These are phyloP conservation scores for Lacerta bilineata DNA, from an alignment of 2,797 vertebrate genomes.

Conservation along the genomic window DNA sequence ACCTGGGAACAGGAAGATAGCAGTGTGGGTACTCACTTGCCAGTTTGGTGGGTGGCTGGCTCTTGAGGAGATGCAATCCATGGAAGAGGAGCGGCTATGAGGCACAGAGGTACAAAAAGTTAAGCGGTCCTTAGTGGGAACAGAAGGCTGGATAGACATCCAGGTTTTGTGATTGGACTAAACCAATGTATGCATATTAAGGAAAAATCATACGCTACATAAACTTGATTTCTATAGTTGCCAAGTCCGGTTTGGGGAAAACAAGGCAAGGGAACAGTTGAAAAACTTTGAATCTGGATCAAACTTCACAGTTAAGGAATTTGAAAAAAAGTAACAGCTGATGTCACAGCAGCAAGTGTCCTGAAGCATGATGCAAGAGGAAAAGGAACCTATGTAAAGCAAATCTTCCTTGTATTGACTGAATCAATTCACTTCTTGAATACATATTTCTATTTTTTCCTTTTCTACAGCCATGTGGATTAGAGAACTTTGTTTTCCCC, in stretches of 20 bases:
- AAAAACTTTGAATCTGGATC: not conserved
- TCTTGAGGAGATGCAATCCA: constrained; percentile 64
- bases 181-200: not conserved
- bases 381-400: not conserved
- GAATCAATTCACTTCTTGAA: not conserved
- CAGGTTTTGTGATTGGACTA: not conserved
- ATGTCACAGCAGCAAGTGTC: not conserved
- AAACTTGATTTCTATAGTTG: not conserved
- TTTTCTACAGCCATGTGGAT: not conserved
- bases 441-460: not conserved
- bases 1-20: not conserved
- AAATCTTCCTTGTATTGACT: not conserved
- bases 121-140: not conserved
- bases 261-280: not conserved
- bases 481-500: not conserved
- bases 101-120: not conserved
- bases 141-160: not conserved
- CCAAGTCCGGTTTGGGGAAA: not conserved
- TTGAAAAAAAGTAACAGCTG: not conserved
- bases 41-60: constrained; percentile 36
- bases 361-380: not conserved
- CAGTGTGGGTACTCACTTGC: not conserved
- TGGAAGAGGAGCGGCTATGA: constrained; percentile 66
- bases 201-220: not conserved
- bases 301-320: not conserved